Conservation (phyloP, 1,140 invertebrate genomes). For the Paraescarpia echinospica region DNA sequence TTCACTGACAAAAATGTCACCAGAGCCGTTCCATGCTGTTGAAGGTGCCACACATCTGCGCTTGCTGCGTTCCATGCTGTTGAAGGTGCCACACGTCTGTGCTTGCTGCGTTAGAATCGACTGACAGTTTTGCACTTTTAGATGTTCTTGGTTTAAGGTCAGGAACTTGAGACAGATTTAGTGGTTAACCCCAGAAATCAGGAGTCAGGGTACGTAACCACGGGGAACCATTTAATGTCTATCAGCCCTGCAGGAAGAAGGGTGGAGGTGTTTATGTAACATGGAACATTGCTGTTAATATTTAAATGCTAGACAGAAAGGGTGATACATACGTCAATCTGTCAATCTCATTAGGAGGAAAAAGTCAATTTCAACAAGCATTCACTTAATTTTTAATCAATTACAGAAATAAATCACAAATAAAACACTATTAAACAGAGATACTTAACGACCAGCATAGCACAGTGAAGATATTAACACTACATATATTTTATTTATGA, state of each 20-base stretch:
- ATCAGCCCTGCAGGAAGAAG: neutral
- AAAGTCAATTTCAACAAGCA: neutral
- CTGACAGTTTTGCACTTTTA: neutral
- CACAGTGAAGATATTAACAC: neutral
- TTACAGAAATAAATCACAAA: neutral
- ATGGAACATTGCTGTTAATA: neutral
- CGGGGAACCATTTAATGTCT: neutral
- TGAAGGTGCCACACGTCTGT: neutral
- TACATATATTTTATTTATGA: neutral
- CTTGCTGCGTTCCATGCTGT: neutral
- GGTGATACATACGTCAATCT: neutral
- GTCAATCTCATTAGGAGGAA: neutral
- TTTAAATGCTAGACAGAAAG: neutral
- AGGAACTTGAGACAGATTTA: neutral
- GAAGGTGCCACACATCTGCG: neutral
- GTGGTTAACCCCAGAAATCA: neutral
- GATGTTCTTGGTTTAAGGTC: neutral
- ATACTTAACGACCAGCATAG: neutral
- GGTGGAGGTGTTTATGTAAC: neutral
- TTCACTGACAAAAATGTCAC: neutral
- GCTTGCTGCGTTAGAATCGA: neutral
- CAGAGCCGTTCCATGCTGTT: neutral
- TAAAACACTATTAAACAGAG: neutral
- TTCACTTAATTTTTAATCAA: neutral
- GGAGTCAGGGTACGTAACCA: neutral